phyloP scores from a whole-genome alignment of 2,888 invertebrate genomes.

The Craniophora ligustri region DNA sequence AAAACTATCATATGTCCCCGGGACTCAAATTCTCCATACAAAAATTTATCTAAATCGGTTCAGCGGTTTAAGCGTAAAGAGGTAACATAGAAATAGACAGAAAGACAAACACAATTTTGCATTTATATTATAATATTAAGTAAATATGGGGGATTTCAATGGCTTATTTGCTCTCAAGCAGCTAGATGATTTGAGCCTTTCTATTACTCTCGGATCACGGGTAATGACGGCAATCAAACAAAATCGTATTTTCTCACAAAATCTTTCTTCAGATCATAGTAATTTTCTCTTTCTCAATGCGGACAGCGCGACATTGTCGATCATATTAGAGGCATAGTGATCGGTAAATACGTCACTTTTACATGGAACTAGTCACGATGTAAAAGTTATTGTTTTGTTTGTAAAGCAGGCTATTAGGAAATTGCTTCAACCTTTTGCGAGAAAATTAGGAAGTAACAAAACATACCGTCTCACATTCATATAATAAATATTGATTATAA shows the following conservation, averaged over 20 bases:
- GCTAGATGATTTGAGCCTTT: conserved; percentile 33
- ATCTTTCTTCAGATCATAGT: conserved; percentile 54
- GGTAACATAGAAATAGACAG: no score
- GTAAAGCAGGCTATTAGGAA: conserved; percentile 32
- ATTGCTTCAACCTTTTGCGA: conserved; percentile 22
- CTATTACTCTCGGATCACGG: conserved; percentile 47
- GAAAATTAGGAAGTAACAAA: neutral
- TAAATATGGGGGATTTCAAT: no score
- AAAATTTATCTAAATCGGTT: no score
- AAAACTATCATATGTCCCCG: no score
- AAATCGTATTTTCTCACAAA: conserved; percentile 53
- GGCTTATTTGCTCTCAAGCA: no score
- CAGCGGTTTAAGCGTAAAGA: no score
- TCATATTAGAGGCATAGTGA: conserved; percentile 36
- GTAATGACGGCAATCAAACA: conserved; percentile 58
- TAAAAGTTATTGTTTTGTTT: conserved; percentile 21
- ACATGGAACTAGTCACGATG: conserved; percentile 44
- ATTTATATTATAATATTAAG: no score
- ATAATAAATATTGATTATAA: neutral
- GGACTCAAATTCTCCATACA: no score
- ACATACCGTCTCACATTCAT: neutral
- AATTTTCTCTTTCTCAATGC: conserved; percentile 63
- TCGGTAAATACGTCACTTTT: conserved; percentile 22
- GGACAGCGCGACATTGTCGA: conserved; percentile 54
- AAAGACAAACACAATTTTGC: no score